A percentile compares a stretch with the other conserved stretches of the same genome.
Conservation (phyloP, 2,797 vertebrate genomes). For the Acrocephalus scirpaceus region DNA sequence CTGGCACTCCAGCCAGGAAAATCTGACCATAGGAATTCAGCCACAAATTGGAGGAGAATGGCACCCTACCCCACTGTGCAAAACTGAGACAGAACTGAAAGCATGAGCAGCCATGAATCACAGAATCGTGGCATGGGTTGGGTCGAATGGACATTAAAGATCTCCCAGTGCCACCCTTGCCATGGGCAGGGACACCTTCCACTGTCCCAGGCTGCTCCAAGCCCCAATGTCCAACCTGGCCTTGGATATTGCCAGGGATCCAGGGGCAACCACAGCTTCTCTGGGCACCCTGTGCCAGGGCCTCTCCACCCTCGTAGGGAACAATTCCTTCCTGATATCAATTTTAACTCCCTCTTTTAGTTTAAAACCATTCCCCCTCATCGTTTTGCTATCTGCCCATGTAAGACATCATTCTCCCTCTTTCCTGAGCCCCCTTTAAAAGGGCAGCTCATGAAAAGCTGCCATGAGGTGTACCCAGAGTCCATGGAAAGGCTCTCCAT, state of each 20-base stretch:
- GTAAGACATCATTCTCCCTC: neutral
- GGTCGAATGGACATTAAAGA: neutral
- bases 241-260: neutral
- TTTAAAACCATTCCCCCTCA: neutral
- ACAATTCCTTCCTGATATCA: neutral
- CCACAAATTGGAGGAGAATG: neutral
- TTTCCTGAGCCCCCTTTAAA: neutral
- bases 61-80: neutral
- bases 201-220: neutral
- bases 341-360: neutral
- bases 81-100: neutral
- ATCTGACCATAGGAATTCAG: neutral
- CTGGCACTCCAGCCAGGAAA: neutral
- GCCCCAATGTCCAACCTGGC: neutral
- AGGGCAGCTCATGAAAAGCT: neutral
- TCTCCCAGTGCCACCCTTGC: accelerated
- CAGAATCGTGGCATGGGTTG: accelerated
- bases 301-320: accelerated
- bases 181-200: neutral
- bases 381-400: neutral
- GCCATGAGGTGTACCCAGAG: neutral
- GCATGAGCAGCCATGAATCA: neutral
- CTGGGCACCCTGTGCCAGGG: neutral
- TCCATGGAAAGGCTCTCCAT: neutral
- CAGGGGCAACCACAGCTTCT: neutral